Base-by-base conservation (phyloP, 2,797 vertebrate species). In the Enteromius treurensis region DNA sequence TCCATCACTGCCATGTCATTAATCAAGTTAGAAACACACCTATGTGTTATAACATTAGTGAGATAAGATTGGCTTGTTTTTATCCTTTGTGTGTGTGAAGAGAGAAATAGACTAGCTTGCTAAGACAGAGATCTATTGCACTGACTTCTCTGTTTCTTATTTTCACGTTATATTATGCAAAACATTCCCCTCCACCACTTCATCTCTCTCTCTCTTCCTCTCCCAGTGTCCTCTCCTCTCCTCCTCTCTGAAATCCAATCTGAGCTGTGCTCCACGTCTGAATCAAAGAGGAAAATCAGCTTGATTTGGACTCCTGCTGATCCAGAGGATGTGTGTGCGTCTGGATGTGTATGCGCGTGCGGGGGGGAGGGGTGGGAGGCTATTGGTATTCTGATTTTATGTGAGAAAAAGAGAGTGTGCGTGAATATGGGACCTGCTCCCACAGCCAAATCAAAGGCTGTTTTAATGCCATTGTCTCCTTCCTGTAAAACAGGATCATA, bases 291-390 rank as follows among this genome's bases (percentile, higher is more conserved):
- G 89, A 86, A 95, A 95, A 96, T 96, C 94, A 93, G 95, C 95
- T 95, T 95, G 95, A 96, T 96, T 96, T 95, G 95, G 95, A 94
- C 95, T 96, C 96, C 96, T 69, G 96, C 96, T 96, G 96, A 91
- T 90, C 79, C 42, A 47, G 89, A 84, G 89, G 88, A 90, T 91
- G 89, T 89, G 85, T 68, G 81, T 78, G 83, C 15, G 77, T 86
- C 85, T 78, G 77, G 70, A 77, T 55, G 86, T 79, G 76, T 58
- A 49, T 49, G 85, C 75, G 79, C 70, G 83, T 84, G 34, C 21
- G 42, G 77, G 55, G 75, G 65, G 71, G 76, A 64, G 75, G 73
- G 81, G 68, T 15, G 68, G 64, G 55, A 77, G 76, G 79, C 85
- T 84, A 88, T 87, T 88, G 86, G 81, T 87, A 88, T 87, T 87